Conservation (phyloP, 2,113 vertebrate species). For the Conger conger region DNA sequence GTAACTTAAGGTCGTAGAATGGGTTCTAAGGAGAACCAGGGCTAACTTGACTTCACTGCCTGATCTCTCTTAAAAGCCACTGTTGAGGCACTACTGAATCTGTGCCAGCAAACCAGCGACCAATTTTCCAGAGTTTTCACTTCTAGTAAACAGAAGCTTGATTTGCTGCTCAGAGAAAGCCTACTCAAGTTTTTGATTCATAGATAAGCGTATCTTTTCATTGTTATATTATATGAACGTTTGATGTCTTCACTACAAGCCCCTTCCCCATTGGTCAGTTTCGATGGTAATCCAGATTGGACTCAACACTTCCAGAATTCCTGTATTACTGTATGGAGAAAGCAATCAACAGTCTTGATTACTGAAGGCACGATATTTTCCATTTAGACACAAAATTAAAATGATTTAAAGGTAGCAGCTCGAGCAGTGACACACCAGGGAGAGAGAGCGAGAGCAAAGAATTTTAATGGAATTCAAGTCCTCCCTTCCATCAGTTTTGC, state of each 20-base stretch:
- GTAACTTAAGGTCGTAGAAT: conserved; percentile 14
- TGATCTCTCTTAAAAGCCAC: conserved; percentile 6
- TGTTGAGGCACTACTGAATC: too few species aligned
- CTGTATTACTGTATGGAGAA: neutral
- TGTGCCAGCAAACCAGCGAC: neutral
- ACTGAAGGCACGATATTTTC: neutral
- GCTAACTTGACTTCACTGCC: conserved; percentile 2
- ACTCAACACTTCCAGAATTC: neutral
- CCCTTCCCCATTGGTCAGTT: neutral
- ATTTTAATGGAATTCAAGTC: neutral
- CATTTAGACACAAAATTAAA: neutral
- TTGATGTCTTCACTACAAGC: neutral
- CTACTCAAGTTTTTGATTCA: neutral
- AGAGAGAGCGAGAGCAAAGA: neutral
- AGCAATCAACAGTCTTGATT: neutral
- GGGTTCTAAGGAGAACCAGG: conserved; percentile 19
- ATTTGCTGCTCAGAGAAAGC: conserved; percentile 27
- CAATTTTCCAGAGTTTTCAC: neutral
- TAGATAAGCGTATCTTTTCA: too few species aligned
- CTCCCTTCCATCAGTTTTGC: neutral
- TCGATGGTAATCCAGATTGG: neutral
- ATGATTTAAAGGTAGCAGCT: too few species aligned
- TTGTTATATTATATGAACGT: too few species aligned
- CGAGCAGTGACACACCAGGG: too few species aligned
- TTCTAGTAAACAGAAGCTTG: neutral